Conservation (phyloP, 2,888 invertebrate genomes). For the Morpho achilles region DNA sequence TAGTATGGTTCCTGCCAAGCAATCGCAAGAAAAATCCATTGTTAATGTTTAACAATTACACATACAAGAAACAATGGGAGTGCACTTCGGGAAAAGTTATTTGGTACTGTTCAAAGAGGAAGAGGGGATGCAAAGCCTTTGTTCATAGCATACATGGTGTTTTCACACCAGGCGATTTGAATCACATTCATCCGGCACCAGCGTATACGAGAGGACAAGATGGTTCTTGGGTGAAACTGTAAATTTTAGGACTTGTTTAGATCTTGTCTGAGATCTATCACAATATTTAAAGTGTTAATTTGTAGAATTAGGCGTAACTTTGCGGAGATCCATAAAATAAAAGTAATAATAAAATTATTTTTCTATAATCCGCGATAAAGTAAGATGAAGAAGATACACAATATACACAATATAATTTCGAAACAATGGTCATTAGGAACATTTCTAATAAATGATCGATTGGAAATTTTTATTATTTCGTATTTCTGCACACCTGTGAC, state of each 20-base stretch:
- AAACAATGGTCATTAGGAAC: too few species aligned
- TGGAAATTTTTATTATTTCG: too few species aligned
- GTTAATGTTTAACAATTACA: constrained; percentile 25
- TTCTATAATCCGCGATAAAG: too few species aligned
- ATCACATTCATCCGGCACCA: constrained; percentile 26
- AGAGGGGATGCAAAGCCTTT: constrained; percentile 31
- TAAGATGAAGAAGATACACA: too few species aligned
- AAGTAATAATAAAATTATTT: too few species aligned
- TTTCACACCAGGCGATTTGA: constrained; percentile 18
- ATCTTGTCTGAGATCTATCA: too few species aligned
- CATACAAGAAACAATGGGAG: constrained; percentile 28
- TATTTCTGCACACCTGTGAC: too few species aligned
- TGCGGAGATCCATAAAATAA: too few species aligned
- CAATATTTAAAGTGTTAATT: too few species aligned
- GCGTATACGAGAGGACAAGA: constrained; percentile 21
- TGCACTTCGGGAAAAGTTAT: constrained; percentile 25
- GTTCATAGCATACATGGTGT: constrained; percentile 26
- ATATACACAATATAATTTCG: too few species aligned
- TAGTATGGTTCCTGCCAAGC: constrained; percentile 29
- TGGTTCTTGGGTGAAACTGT: constrained; percentile 30
- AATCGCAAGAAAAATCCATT: constrained; percentile 33
- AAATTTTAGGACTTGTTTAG: not conserved
- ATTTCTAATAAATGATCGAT: too few species aligned
- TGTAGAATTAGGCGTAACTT: too few species aligned
- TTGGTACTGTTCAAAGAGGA: constrained; percentile 32